Evolutionary conservation across 2,113 vertebrate genomes (phyloP).

Genomic region (Enhydra lutris): DNA sequence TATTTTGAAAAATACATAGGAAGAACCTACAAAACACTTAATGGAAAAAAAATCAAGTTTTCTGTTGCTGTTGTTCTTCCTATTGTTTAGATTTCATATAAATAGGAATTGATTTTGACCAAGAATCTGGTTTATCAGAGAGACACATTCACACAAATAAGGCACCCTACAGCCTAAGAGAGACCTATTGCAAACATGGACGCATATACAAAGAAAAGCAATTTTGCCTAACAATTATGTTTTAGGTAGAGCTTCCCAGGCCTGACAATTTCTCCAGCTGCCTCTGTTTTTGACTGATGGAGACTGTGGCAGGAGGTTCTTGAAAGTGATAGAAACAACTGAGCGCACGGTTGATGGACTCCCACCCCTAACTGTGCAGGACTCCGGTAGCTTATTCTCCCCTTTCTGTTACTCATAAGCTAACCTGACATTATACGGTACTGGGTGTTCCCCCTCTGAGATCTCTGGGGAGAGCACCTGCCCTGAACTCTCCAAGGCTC

Average conservation of each 20-base stretch:
- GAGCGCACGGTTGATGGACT: neutral
- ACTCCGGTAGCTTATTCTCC: neutral
- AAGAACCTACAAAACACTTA: neutral
- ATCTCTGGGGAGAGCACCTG: neutral
- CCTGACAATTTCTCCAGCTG: neutral
- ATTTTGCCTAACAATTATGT: constrained; percentile 25
- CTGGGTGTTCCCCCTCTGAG: accelerated
- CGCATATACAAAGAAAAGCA: neutral
- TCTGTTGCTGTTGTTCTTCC: neutral
- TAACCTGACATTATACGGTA: neutral
- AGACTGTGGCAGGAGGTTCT: neutral
- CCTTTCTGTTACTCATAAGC: neutral
- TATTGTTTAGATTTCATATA: constrained; percentile 17
- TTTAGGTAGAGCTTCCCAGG: neutral
- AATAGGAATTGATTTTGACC: constrained; percentile 37
- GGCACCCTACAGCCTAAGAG: neutral
- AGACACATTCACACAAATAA: neutral
- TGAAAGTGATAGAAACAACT: neutral
- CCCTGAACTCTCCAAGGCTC: neutral
- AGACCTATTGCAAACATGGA: neutral
- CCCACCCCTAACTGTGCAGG: neutral
- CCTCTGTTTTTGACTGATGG: neutral
- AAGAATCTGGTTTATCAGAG: constrained; percentile 21
- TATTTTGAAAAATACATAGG: constrained; percentile 6
- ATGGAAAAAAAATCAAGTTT: neutral